A percentile compares a stretch with the other conserved stretches of the same genome.
These are phyloP conservation scores for Spisula solida DNA, from an alignment of 2,888 invertebrate genomes.

Conservation along the genomic window DNA sequence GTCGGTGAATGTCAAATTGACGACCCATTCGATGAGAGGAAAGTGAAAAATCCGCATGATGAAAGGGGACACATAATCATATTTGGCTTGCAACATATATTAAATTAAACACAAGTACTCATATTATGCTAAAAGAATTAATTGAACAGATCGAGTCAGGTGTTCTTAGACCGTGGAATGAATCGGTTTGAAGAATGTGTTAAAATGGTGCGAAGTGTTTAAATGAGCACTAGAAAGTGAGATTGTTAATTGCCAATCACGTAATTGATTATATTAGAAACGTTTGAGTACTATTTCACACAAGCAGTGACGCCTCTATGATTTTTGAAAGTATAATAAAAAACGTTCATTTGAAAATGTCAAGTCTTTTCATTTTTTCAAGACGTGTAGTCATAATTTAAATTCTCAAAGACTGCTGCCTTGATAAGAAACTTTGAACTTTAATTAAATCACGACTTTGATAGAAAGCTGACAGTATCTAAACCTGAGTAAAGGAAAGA, in stretches of 20 bases:
- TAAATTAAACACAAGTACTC: conserved; percentile 10
- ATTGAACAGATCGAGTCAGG: not conserved
- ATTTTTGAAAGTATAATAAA: not conserved
- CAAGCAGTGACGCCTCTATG: conserved; percentile 2
- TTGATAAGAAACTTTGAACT: not conserved
- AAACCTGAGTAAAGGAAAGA: no score
- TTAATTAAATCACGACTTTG: not conserved
- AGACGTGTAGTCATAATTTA: not conserved
- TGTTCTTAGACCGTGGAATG: not conserved
- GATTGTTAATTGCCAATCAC: not conserved
- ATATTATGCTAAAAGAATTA: not conserved
- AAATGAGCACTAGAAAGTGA: not conserved
- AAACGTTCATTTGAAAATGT: not conserved
- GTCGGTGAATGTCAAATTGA: conserved; percentile 28
- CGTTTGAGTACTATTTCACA: not conserved
- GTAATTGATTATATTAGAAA: not conserved
- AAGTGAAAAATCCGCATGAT: conserved; percentile 3
- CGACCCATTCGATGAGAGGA: conserved; percentile 1
- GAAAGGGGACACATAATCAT: not conserved
- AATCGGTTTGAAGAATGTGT: conserved; percentile 4
- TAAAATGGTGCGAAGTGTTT: conserved; percentile 9
- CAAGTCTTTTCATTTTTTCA: not conserved
- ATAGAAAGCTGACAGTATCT: no score
- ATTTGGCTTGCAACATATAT: conserved; percentile 27
- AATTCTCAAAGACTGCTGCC: not conserved